phyloP scores from a whole-genome alignment of 2,888 invertebrate genomes.

The Campoplex nolae region DNA sequence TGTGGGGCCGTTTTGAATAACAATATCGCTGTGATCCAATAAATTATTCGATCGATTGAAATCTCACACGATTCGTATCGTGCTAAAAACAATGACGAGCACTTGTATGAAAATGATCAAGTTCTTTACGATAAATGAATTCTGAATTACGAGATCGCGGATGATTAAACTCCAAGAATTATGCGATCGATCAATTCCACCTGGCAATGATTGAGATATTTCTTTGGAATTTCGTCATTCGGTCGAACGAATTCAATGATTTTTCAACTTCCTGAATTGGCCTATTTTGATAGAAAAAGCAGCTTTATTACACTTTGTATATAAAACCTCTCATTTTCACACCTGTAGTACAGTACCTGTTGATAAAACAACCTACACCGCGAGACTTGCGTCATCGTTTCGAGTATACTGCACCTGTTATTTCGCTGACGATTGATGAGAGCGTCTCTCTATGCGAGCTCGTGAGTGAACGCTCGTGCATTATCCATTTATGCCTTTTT shows the following conservation, averaged over 20 bases:
- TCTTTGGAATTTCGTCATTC: neutral
- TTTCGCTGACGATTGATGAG: constrained; percentile 30
- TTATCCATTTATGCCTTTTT: constrained; percentile 1
- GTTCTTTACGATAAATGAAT: neutral
- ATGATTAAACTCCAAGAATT: neutral
- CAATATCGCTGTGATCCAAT: neutral
- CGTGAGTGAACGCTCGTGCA: constrained; percentile 18
- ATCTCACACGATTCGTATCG: neutral
- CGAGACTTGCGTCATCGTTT: constrained; percentile 56
- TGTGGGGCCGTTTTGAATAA: too few relatives aligned
- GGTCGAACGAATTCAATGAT: neutral
- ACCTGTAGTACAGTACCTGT: constrained; percentile 9
- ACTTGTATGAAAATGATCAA: neutral
- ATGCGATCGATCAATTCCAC: neutral
- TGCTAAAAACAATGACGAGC: neutral
- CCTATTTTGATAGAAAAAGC: neutral
- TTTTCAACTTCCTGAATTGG: constrained; percentile 16
- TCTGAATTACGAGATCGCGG: neutral
- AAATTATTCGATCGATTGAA: neutral
- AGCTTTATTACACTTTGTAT: constrained; percentile 1
- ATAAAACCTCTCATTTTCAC: constrained; percentile 15
- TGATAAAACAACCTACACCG: constrained; percentile 45
- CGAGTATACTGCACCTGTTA: constrained; percentile 65
- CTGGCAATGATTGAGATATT: neutral
- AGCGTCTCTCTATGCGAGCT: constrained; percentile 26